phyloP scores from a whole-genome alignment of 2,113 vertebrate genomes.

The Sciurus niger region DNA sequence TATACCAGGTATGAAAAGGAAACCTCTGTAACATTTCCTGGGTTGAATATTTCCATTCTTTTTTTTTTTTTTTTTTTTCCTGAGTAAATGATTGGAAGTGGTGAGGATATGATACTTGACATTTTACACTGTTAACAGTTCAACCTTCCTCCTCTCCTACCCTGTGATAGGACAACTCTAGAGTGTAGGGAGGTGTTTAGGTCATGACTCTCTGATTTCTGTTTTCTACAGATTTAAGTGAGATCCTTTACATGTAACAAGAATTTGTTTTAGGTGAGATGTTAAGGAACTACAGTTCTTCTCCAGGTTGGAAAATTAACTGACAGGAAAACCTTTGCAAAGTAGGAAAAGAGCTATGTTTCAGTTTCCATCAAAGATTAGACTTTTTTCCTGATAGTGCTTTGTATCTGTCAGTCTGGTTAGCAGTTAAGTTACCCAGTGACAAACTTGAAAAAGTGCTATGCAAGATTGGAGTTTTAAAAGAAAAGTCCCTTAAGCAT shows the following conservation, averaged over 20 bases:
- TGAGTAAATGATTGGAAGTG: conserved; percentile 3
- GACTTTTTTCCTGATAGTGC: conserved; percentile 14
- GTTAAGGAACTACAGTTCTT: conserved; percentile 37
- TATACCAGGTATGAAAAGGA: not conserved
- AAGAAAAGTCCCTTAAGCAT: conserved; percentile 37
- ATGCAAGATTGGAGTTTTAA: conserved; percentile 32
- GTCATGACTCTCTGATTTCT: not conserved
- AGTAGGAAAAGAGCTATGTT: conserved; percentile 50
- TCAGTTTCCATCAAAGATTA: conserved; percentile 60
- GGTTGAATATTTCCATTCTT: not conserved
- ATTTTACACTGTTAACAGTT: not conserved
- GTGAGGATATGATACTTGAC: conserved; percentile 11
- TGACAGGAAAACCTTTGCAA: conserved; percentile 48
- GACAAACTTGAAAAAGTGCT: conserved; percentile 49
- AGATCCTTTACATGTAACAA: conserved; percentile 47
- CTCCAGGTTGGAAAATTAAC: conserved; percentile 60
- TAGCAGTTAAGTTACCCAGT: conserved; percentile 49
- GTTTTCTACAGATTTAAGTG: conserved; percentile 9
- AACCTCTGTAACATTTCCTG: conserved; percentile 4
- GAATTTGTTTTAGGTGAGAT: conserved; percentile 36
- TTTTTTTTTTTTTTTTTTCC: not conserved
- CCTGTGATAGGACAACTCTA: not conserved
- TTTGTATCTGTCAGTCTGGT: conserved; percentile 34
- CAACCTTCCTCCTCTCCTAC: not conserved
- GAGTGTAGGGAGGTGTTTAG: not conserved